A percentile compares a stretch with the other conserved stretches of the same genome.
Evolutionary conservation across 1,140 invertebrate species (phyloP).

Genomic region (Whitmania pigra): DNA sequence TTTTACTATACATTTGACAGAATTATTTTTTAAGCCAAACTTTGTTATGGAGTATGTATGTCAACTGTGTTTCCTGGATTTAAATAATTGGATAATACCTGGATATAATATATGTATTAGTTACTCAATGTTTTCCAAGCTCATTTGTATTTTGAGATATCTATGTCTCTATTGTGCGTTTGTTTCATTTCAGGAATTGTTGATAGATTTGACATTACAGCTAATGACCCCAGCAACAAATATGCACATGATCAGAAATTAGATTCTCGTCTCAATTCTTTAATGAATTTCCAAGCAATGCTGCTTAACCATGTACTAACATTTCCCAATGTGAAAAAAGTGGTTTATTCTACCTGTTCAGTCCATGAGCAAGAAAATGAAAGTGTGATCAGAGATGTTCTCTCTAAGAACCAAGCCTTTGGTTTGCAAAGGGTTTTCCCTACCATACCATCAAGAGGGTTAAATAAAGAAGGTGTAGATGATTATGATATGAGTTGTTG

Average conservation of each 20-base stretch:
- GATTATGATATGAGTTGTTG: constrained; percentile 44
- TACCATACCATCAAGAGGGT: constrained; percentile 22
- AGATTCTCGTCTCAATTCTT: constrained; percentile 29
- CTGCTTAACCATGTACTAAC: constrained; percentile 71
- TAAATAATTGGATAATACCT: too few species aligned
- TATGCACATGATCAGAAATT: constrained; percentile 11
- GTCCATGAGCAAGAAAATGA: constrained; percentile 81
- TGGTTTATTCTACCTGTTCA: constrained; percentile 92
- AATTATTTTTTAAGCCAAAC: not conserved
- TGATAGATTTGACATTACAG: constrained; percentile 26
- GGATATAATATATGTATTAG: too few species aligned
- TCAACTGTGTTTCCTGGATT: too few species aligned
- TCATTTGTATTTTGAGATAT: not conserved
- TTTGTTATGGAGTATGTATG: too few species aligned
- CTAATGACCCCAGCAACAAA: not conserved
- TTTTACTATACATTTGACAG: not conserved
- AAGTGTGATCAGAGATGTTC: constrained; percentile 56
- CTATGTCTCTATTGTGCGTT: not conserved
- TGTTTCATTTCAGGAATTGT: constrained; percentile 48
- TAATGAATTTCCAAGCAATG: constrained; percentile 69
- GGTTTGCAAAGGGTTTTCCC: constrained; percentile 29
- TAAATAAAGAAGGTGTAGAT: constrained; percentile 27
- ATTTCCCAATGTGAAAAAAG: constrained; percentile 67
- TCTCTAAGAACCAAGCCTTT: constrained; percentile 34
- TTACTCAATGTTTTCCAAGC: not conserved